A percentile compares a stretch with the other conserved stretches of the same genome.
phyloP scores from a whole-genome alignment of 2,113 vertebrate species.

The Mormyrus lacerda region DNA sequence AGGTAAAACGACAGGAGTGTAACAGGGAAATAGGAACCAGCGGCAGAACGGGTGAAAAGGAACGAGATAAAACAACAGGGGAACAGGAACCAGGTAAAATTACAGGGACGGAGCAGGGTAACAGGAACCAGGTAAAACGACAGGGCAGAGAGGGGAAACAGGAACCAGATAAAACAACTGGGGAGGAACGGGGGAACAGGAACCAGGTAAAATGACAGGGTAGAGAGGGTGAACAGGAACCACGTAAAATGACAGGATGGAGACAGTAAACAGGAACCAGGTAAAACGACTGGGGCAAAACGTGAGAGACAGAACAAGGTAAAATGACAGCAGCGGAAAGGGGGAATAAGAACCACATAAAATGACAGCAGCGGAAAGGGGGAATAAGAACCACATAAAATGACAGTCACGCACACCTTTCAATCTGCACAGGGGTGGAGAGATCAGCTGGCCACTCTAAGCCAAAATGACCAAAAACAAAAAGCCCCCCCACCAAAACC shows the following conservation, averaged over 20 bases:
- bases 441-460: conserved; percentile 32
- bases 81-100: too few relatives aligned
- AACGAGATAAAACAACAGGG: conserved; percentile 42
- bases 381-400: conserved; percentile 45
- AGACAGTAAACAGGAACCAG: conserved; percentile 47
- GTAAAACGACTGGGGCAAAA: conserved; percentile 21
- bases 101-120: conserved; percentile 52
- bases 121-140: conserved; percentile 35
- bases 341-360: conserved; percentile 46
- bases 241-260: too few relatives aligned
- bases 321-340: conserved; percentile 55
- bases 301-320: conserved; percentile 57
- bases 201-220: conserved; percentile 41
- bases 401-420: conserved; percentile 33
- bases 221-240: conserved; percentile 52
- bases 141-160: conserved; percentile 38
- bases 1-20: conserved; percentile 15
- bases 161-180: conserved; percentile 62
- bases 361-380: conserved; percentile 48
- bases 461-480: not conserved
- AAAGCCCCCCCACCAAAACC: not conserved
- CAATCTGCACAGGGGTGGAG: conserved; percentile 35
- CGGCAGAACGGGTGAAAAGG: conserved; percentile 50
- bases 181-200: conserved; percentile 50
- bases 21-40: conserved; percentile 51